Conservation (phyloP, 2,797 vertebrate genomes). For the Pipistrellus nathusii region DNA sequence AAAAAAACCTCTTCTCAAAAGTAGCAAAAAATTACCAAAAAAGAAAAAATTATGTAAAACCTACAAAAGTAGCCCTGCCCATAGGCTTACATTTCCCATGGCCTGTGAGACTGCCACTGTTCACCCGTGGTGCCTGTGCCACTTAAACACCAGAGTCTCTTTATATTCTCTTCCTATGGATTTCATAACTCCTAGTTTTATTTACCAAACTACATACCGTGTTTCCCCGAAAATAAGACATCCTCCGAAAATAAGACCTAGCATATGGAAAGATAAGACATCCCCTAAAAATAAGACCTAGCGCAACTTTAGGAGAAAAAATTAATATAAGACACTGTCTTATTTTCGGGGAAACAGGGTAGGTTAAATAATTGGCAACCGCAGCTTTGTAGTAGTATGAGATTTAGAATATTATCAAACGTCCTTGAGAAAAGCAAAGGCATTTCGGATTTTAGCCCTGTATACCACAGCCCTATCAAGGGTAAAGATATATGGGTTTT, state of each 20-base stretch:
- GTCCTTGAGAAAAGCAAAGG: slow-evolving; percentile 13
- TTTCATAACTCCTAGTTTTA: slow-evolving; percentile 9
- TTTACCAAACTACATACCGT: background rate
- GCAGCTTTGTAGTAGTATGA: background rate
- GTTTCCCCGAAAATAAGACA: no score
- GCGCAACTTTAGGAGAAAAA: no score
- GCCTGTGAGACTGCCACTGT: background rate
- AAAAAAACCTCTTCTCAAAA: slow-evolving; percentile 27
- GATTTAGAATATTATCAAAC: background rate
- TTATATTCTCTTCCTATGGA: background rate
- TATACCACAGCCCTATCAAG: background rate
- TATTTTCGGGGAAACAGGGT: no score
- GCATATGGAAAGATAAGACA: no score
- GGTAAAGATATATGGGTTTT: background rate
- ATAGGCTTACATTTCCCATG: no score
- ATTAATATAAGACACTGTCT: no score
- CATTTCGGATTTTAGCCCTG: background rate
- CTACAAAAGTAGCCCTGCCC: background rate
- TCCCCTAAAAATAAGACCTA: no score
- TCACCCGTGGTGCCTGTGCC: background rate
- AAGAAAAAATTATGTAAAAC: background rate
- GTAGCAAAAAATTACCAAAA: background rate
- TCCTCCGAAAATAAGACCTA: no score
- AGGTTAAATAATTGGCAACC: background rate
- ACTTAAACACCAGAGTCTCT: background rate